Conservation (phyloP, 2,113 vertebrate genomes). For the Poecilia latipinna region DNA sequence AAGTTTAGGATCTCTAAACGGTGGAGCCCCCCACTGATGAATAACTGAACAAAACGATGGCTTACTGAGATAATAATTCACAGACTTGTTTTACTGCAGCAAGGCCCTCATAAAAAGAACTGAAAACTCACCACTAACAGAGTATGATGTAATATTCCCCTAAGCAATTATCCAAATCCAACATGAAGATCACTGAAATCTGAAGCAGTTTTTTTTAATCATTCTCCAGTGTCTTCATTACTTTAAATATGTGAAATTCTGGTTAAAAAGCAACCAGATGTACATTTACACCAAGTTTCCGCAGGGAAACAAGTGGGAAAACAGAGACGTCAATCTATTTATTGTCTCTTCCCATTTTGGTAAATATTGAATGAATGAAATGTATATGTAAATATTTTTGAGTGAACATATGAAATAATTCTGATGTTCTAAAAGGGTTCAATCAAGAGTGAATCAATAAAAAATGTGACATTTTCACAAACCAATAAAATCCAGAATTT, state of each 20-base stretch:
- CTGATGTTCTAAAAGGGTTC: too few species aligned
- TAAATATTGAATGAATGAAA: not conserved
- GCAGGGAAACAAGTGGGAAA: not conserved
- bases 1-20: not conserved
- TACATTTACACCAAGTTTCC: not conserved
- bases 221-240: not conserved
- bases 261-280: not conserved
- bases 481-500: too few species aligned
- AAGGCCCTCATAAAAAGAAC: slow-evolving; percentile 26
- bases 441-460: too few species aligned
- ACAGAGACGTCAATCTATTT: not conserved
- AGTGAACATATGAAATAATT: not conserved
- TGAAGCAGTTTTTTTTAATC: not conserved
- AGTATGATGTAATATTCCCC: slow-evolving; percentile 22
- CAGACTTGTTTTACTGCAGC: slow-evolving; percentile 23
- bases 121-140: slow-evolving; percentile 8
- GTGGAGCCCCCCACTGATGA: not conserved
- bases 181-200: not conserved
- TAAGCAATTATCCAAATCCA: not conserved
- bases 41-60: not conserved
- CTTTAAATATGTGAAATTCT: not conserved
- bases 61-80: slow-evolving; percentile 26
- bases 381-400: too few species aligned
- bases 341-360: not conserved
- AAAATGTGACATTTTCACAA: too few species aligned